Percentiles rank a stretch among this genome's conserved stretches.
These are phyloP conservation scores for Sylvia atricapilla DNA, from an alignment of 2,113 vertebrate genomes.

Conservation along the genomic window DNA sequence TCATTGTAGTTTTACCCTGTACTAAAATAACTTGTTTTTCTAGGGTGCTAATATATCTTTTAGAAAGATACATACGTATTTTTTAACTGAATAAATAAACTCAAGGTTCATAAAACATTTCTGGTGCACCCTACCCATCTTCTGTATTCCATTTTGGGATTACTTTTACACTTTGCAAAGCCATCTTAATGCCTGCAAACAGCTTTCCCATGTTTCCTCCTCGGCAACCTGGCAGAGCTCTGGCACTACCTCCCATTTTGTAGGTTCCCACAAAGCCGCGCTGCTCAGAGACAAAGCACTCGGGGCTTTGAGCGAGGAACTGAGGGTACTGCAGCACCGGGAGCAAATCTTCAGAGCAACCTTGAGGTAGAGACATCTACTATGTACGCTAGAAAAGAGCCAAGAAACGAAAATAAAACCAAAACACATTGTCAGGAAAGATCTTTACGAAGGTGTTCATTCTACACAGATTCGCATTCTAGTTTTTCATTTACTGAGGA, in stretches of 20 bases:
- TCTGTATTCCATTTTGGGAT: background rate
- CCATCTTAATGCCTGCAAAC: background rate
- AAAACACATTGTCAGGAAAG: background rate
- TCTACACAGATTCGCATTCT: fast-evolving
- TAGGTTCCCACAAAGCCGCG: background rate
- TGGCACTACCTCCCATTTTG: background rate
- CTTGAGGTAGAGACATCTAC: fast-evolving
- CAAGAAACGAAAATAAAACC: background rate
- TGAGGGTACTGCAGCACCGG: fast-evolving
- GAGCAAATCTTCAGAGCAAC: fast-evolving
- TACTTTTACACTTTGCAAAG: background rate
- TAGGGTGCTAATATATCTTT: background rate
- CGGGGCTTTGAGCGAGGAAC: background rate
- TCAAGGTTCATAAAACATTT: background rate
- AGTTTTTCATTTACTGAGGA: background rate
- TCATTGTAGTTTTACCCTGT: background rate
- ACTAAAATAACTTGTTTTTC: constrained; percentile 5
- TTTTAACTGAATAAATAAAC: background rate
- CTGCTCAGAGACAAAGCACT: background rate
- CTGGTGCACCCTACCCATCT: background rate
- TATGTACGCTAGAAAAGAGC: fast-evolving
- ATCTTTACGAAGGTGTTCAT: fast-evolving
- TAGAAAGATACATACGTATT: background rate
- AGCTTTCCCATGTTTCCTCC: background rate
- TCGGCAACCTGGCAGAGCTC: fast-evolving